Evolutionary conservation across 2,888 invertebrate species (phyloP), one percentile per base, ranked within the genome.

Genomic region (Acrocyrtus sp.): DNA sequence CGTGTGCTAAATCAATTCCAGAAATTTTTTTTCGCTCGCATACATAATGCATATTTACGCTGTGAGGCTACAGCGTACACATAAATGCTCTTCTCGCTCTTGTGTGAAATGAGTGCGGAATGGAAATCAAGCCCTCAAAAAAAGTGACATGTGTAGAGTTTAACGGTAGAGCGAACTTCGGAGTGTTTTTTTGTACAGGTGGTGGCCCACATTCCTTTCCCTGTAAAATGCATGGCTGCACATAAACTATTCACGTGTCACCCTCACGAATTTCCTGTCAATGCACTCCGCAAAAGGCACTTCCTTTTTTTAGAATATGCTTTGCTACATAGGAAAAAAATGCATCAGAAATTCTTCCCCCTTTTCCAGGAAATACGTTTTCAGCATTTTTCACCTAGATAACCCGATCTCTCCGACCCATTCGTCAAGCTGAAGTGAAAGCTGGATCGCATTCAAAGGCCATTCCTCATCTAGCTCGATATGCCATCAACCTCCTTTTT

Each of bases 321-420:
- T n/a, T n/a, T n/a, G n/a, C n/a, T n/a, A n/a, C 34, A 5, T 12
- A 5, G 12, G 34, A 34, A 34, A 5, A 5, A 34, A 34, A 12
- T 34, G 34, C 34, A 34, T 34, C 34, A n/a, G n/a, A n/a, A n/a
- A n/a, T 34, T 8, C 34, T 8, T 34, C 34, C 34, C 34, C 5
- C 41, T 50, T 51, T 53, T 54, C 67, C 39, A 39, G 58, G 68
- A 68, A 68, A 68, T 67, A 26, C 21, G 57, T 54, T 57, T 53
- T 67, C 58, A 66, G 57, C 60, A 68, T 68, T 61, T 54, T 41
- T 67, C 53, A 45, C 60, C 66, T 39, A 67, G 67, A 58, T 58
- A 67, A 58, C 22, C 58, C 48, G 56, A 67, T 66, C 56, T 48
- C 34, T 39, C 56, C 39, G 57, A 66, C 29, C 51, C 67, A 67